These are phyloP conservation scores for Periphyllus acericola DNA, from an alignment of 2,888 invertebrate genomes.

Conservation along the genomic window DNA sequence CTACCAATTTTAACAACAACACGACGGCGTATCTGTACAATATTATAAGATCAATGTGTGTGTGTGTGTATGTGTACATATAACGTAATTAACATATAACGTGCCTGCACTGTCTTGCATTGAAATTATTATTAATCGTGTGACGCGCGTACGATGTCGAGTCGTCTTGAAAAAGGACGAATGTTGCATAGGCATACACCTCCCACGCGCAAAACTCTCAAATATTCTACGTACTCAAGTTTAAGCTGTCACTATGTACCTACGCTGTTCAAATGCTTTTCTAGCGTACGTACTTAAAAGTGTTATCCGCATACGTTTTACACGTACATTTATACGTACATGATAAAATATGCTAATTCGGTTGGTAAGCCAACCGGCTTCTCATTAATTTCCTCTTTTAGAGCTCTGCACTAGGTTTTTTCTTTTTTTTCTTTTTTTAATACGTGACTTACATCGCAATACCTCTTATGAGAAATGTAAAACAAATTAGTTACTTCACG, in stretches of 20 bases:
- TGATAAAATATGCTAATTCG: slow-evolving; percentile 23
- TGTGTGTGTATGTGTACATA: no score
- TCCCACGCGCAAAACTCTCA: neutral
- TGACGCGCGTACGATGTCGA: no score
- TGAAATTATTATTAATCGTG: neutral
- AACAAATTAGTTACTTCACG: neutral
- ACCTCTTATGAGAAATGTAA: neutral
- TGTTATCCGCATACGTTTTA: neutral
- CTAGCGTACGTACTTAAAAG: neutral
- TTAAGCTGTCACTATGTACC: neutral
- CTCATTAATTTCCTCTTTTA: slow-evolving; percentile 27
- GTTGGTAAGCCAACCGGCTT: slow-evolving; percentile 3
- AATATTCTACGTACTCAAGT: neutral
- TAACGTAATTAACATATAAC: no score
- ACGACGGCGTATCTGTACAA: neutral
- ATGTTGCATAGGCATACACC: neutral
- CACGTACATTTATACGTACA: neutral
- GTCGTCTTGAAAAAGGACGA: neutral
- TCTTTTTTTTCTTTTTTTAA: neutral
- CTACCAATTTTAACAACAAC: no score
- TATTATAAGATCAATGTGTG: no score
- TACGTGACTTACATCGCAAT: slow-evolving; percentile 6
- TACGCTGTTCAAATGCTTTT: neutral
- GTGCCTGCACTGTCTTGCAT: no score
- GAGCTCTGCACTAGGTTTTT: neutral